Base-by-base conservation (phyloP, 2,113 vertebrate genomes). In the Dryoscopus gambensis region DNA sequence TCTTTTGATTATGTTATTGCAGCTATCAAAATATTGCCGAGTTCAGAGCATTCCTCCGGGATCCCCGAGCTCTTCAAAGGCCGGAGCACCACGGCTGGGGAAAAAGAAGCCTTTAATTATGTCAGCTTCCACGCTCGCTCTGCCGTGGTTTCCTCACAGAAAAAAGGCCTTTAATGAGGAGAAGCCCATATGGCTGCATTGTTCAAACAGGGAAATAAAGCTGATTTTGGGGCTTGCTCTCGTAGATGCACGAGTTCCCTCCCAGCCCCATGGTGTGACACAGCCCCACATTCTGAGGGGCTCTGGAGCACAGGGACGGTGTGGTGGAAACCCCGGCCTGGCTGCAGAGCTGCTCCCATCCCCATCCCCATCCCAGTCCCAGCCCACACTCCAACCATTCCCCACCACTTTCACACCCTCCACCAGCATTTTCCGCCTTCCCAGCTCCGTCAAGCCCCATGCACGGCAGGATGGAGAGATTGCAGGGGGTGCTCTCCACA, bases 11-110 rank as follows among this genome's bases (percentile, higher is more conserved):
- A 22, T 94, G 96, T 90, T 90, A 94, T 77, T 90, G 86, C 96
- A 89, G 95, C 95, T 97, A 93, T 97, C 96, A 97, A 97, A 97
- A 97, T 76, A 97, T 90, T 67, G 94, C 95, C 33, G 87, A 69
- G 94, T 81, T 95, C 83, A 15, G 68, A 96, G 95, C 89, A 1
- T 49, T 93, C 94, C 94, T 65, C 74, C 69, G 88, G 91, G 94
- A 96, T 81, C 11, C 42, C 94, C 11, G 15, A 89, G 92, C 87
- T 94, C 94, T 96, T 96, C 85, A 94, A 97, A 95, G 97, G 89
- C 83, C 76, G n/a, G 50, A 80, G 95, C 78, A 24, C 49, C 83
- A 22, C 8, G 52, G 82, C 40, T 75, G 93, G 96, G 92, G 90
- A 60, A 50, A 65, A 55, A 91, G 75, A 52, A 93, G 84, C 95